A percentile compares a stretch with the other conserved stretches of the same genome.
Evolutionary conservation across 2,888 invertebrate species (phyloP).

Genomic region (Pammene fasciana): DNA sequence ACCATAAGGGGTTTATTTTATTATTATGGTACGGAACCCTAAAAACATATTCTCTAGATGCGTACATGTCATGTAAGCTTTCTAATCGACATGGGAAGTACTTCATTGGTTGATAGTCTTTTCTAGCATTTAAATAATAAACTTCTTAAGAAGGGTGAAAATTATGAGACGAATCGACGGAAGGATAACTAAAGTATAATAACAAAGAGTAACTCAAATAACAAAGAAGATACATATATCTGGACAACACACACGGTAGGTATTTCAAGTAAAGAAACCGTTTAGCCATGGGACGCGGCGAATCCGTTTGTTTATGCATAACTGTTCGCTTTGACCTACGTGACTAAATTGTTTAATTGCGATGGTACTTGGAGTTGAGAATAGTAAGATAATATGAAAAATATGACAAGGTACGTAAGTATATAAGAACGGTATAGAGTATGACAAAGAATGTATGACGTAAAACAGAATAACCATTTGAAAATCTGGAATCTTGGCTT

Average conservation of each 20-base stretch:
- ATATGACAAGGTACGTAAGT: not conserved
- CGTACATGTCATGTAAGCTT: too few relatives aligned
- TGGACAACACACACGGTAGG: constrained; percentile 2
- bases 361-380: not conserved
- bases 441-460: not conserved
- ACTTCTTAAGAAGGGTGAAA: not conserved
- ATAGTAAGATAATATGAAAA: not conserved
- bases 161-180: not conserved
- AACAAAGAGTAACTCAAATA: constrained; percentile 7
- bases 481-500: too few relatives aligned
- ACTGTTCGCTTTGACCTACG: constrained; percentile 33
- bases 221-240: constrained; percentile 22
- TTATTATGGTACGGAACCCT: too few relatives aligned
- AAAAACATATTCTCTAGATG: too few relatives aligned
- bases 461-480: not conserved
- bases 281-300: constrained; percentile 33
- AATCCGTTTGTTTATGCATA: constrained; percentile 38
- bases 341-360: constrained; percentile 32
- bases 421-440: not conserved
- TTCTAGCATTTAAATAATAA: too few relatives aligned
- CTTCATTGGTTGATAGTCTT: not conserved
- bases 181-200: not conserved
- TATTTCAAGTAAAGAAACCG: constrained; percentile 25
- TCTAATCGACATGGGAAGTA: too few relatives aligned
- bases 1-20: too few relatives aligned